Percentiles rank a stretch among this genome's conserved stretches.
Conservation (phyloP, 2,113 vertebrate species). For the Chaenogobius annularis region DNA sequence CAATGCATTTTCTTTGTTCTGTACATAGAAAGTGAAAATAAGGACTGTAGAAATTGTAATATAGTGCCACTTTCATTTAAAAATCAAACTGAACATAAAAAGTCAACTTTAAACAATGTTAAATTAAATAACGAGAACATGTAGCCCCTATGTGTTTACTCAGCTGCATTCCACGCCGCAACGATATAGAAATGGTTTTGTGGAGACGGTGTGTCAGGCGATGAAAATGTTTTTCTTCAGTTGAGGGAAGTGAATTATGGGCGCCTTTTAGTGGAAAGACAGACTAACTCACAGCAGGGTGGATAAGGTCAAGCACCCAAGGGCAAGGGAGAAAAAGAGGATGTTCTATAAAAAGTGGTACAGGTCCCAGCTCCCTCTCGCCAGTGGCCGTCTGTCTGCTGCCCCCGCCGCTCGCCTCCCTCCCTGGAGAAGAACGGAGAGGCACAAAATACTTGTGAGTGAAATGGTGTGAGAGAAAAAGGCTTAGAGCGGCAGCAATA, state of each 20-base stretch:
- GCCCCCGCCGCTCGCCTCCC: conserved; percentile 8
- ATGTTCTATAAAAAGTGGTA: conserved; percentile 10
- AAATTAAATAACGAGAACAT: not conserved
- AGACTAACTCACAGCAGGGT: conserved; percentile 12
- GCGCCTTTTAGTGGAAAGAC: not conserved
- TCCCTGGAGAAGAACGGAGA: conserved; percentile 36
- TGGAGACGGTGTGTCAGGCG: not conserved
- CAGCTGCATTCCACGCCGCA: not conserved
- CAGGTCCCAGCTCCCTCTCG: conserved; percentile 14
- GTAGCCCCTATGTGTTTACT: not conserved
- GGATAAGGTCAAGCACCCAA: conserved; percentile 36
- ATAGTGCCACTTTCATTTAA: not conserved
- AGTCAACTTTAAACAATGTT: not conserved
- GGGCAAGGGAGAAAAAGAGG: conserved; percentile 26
- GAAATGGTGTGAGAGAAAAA: conserved; percentile 65
- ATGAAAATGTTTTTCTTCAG: not conserved
- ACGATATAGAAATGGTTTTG: not conserved
- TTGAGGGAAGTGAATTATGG: not conserved
- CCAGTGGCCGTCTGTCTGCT: conserved; percentile 20
- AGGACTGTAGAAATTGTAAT: not conserved
- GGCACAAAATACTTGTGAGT: conserved; percentile 49
- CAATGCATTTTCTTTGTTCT: not conserved
- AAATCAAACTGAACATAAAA: not conserved
- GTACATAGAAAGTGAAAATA: not conserved
- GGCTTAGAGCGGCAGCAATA: conserved; percentile 48